Evolutionary conservation across 2,888 invertebrate species (phyloP), one percentile per base, ranked within the genome.

Genomic region (Dolomedes plantarius): DNA sequence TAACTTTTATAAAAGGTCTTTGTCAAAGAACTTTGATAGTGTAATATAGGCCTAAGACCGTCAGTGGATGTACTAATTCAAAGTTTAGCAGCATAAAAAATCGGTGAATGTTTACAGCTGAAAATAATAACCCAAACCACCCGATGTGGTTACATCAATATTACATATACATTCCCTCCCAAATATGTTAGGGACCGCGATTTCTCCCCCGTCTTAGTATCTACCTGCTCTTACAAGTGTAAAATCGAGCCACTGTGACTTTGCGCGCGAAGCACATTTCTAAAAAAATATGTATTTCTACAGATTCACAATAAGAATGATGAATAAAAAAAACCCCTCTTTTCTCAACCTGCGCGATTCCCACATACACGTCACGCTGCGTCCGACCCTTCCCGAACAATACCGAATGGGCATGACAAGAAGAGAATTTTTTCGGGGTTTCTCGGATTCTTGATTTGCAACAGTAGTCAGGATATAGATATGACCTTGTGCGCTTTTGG

Each of bases 391-490:
- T 23, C 65, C 16, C 32, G 23, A 32, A 32, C 32, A 67, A 32
- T 11, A 19, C 13, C 67, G 67, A 67, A 67, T 32, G 32, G 32
- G 11, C 9, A 6, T 9, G 67, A n/a, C 1, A 9, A 9, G n/a
- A 32, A 23, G 56, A 56, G 23, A 67, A n/a, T 67, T 1, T 65
- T 32, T n/a, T 9, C 7, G 19, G 32, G 19, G 19, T 67, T 41
- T 72, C 41, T 50, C 62, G 68, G 72, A 68, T 77, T 77, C 72
- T 50, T 73, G 73, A n/a, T 39, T 73, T 65, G 19, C 27, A 32
- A 56, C 68, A 73, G 67, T 73, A 31, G 73, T 72, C 83, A 85
- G 83, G 83, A 85, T 85, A 85, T 77, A 50, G 73, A 85, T 85
- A 77, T 77, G 83, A 73, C 83, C 83, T 85, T 85, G 76, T 28